Base-by-base conservation (phyloP, 2,797 vertebrate genomes). In the Pipistrellus pipistrellus region DNA sequence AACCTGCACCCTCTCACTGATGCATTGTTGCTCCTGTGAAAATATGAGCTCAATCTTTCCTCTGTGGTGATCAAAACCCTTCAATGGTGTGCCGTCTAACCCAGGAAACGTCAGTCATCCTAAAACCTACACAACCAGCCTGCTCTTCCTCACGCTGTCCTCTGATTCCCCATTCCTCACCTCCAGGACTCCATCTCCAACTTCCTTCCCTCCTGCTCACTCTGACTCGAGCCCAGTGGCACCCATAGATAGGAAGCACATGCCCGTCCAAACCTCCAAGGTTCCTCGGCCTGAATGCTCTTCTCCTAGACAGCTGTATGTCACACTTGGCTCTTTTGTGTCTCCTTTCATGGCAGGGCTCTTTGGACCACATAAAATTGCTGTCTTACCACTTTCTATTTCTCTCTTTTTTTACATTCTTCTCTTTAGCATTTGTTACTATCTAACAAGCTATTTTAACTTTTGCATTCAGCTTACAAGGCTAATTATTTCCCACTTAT, bases 211-310 rank as follows among this genome's bases (percentile, higher is more conserved):
- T 59, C 88, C 25, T 7, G 20, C 35, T 53, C 53, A 38, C n/a
- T 69, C 59, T 0, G 17, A 11, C 20, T 9, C 9, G 8, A 62
- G 51, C 20, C 9, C 35, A 69, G 3, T 4, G 9, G 25, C 15
- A 83, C 7, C 8, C 18, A 1, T 4, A 5, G 10, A 1, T 5
- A 8, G 10, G 30, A 25, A 25, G 8, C 21, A 13, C 14, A 1
- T 3, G 15, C 38, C 62, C 5, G 2, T 1, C 9, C 17, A 57
- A 25, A 53, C 17, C 75, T 48, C 41, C 30, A 12, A 12, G 14
- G 57, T 55, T 27, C n/a, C 13, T 38, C 4, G 32, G 44, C 15
- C 44, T 46, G 13, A 35, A 18, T 18, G 2, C 18, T 38, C 44
- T 66, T 76, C 35, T 55, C 48, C 38, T 9, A 44, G 55, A 68